Conservation (phyloP, 2,113 vertebrate genomes). For the Lota lota region DNA sequence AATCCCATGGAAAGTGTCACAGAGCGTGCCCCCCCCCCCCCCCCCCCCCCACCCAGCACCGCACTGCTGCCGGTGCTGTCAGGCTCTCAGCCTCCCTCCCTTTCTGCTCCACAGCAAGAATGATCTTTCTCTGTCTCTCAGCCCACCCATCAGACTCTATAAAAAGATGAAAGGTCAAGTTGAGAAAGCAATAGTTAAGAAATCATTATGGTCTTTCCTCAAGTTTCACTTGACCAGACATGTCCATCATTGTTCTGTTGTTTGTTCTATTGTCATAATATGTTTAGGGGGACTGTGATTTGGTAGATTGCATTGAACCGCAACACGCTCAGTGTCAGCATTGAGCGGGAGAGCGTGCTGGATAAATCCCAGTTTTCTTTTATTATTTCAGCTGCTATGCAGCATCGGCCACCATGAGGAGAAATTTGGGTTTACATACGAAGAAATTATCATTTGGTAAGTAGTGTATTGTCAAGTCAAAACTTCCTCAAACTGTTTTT, state of each 20-base stretch:
- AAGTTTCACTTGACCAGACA: slow-evolving; percentile 10
- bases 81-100: slow-evolving; percentile 2
- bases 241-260: not conserved
- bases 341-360: not conserved
- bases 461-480: slow-evolving; percentile 40
- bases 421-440: slow-evolving; percentile 92
- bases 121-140: not conserved
- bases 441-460: slow-evolving; percentile 98
- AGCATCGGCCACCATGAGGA: slow-evolving; percentile 90
- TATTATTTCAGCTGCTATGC: slow-evolving; percentile 87
- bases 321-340: not conserved
- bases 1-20: slow-evolving; percentile 69
- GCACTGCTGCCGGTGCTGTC: slow-evolving; percentile 5
- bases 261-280: not conserved
- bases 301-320: not conserved
- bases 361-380: not conserved
- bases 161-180: too few species aligned
- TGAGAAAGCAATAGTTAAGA: not conserved
- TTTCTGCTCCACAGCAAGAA: not conserved
- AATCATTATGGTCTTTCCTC: not conserved
- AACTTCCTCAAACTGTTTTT: not conserved
- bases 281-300: not conserved
- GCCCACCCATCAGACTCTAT: too few species aligned
- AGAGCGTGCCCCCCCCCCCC: slow-evolving; percentile 36
- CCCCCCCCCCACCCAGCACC: slow-evolving; percentile 15